Evolutionary conservation across 1,140 invertebrate genomes (phyloP).

Genomic region (Chironomus striatipennis): DNA sequence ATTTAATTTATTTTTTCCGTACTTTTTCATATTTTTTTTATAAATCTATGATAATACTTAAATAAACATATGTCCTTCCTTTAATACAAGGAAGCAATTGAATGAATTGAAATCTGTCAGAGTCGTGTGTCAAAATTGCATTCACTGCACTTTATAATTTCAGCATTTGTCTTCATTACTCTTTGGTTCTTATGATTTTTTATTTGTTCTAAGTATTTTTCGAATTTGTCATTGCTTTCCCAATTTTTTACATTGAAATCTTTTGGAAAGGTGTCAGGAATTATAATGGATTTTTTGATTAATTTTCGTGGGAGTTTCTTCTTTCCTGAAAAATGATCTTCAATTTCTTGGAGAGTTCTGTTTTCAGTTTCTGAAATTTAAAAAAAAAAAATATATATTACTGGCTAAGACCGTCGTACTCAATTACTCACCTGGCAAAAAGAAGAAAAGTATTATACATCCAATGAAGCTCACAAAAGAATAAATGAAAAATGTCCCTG

Average conservation of each 20-base stretch:
- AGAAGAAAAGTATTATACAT: conserved; percentile 45
- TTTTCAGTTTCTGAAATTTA: conserved; percentile 70
- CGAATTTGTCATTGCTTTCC: conserved; percentile 1
- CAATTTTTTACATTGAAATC: not conserved
- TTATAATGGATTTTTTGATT: not conserved
- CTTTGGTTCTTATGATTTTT: not conserved
- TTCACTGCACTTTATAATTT: too few species aligned
- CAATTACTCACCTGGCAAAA: conserved; percentile 34
- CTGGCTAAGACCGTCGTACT: too few species aligned
- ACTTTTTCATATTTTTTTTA: too few species aligned
- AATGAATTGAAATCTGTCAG: too few species aligned
- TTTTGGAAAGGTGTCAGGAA: not conserved
- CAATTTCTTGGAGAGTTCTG: conserved; percentile 63
- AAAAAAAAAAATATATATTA: conserved; percentile 44
- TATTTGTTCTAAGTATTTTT: not conserved
- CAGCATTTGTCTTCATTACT: too few species aligned
- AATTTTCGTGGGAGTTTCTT: conserved; percentile 33
- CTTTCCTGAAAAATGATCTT: conserved; percentile 56
- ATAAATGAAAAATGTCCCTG: conserved; percentile 57
- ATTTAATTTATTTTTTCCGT: too few species aligned
- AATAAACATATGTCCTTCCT: too few species aligned
- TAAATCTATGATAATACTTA: too few species aligned
- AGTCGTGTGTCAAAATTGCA: too few species aligned
- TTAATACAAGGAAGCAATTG: too few species aligned
- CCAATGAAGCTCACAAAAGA: conserved; percentile 49